Percentiles rank a stretch among this genome's conserved stretches.
These are phyloP conservation scores for Neotragus pygmaeus DNA, from an alignment of 2,113 vertebrate species.

Conservation along the genomic window DNA sequence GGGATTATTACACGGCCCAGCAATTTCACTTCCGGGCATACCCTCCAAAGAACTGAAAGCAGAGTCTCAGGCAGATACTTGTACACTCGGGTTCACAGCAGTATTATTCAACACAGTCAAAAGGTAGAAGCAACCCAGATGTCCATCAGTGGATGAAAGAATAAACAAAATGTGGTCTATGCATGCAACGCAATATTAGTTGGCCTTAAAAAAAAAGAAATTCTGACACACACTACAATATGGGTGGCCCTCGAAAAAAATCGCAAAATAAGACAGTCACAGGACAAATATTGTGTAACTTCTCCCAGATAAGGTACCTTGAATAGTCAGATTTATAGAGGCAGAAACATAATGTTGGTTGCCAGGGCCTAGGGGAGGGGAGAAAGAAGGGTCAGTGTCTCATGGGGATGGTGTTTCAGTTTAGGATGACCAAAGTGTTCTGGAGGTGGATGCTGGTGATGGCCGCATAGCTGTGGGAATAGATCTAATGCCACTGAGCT, in stretches of 20 bases:
- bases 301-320: not conserved
- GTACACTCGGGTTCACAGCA: fast-evolving
- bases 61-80: not conserved
- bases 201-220: not conserved
- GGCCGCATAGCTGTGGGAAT: not conserved
- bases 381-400: too few relatives aligned
- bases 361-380: not conserved
- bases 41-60: not conserved
- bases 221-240: fast-evolving
- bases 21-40: fast-evolving
- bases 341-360: not conserved
- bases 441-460: not conserved
- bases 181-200: fast-evolving
- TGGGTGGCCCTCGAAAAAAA: fast-evolving
- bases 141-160: too few relatives aligned
- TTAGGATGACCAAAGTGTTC: fast-evolving
- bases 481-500: not conserved
- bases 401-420: not conserved
- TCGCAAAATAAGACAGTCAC: not conserved
- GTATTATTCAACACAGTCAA: not conserved
- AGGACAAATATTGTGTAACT: not conserved
- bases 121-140: not conserved
- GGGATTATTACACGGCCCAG: fast-evolving
- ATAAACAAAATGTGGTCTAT: fast-evolving
- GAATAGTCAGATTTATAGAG: not conserved